These are phyloP conservation scores for Scaptomyza reducta DNA, from an alignment of 2,888 invertebrate species.

Conservation along the genomic window DNA sequence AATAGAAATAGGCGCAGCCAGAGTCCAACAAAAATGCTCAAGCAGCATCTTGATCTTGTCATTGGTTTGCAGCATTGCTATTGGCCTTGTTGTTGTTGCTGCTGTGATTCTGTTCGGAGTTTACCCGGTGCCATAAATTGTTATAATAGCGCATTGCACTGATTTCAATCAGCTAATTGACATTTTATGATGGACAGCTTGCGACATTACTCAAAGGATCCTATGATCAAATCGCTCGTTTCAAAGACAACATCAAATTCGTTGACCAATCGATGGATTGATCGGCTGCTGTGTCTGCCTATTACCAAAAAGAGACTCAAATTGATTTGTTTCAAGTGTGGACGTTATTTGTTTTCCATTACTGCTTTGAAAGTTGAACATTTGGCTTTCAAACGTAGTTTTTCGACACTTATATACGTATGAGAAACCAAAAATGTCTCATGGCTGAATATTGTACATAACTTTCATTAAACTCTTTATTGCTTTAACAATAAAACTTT, in stretches of 20 bases:
- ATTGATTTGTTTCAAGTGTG: constrained; percentile 25
- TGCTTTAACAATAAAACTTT: too few relatives aligned
- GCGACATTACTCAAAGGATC: constrained; percentile 35
- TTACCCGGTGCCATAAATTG: constrained; percentile 69
- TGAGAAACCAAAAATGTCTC: too few relatives aligned
- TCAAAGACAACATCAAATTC: constrained; percentile 27
- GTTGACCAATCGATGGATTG: background rate
- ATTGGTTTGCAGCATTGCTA: constrained; percentile 38
- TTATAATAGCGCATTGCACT: constrained; percentile 61
- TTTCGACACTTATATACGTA: too few relatives aligned
- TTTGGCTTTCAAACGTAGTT: too few relatives aligned
- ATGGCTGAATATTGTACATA: too few relatives aligned
- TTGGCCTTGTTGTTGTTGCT: constrained; percentile 5
- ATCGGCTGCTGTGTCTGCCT: constrained; percentile 1
- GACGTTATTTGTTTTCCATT: background rate
- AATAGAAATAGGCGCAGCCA: constrained; percentile 58
- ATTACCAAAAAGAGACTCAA: constrained; percentile 28
- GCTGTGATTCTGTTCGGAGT: constrained; percentile 29
- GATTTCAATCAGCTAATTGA: constrained; percentile 76
- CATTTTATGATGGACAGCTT: constrained; percentile 72
- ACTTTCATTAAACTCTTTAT: too few relatives aligned
- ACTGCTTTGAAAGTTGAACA: background rate
- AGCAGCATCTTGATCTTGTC: constrained; percentile 62
- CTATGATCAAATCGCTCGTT: background rate
- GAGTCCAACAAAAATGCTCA: constrained; percentile 8